These are phyloP conservation scores for Euborellia annulipes DNA, from an alignment of 1,140 invertebrate genomes.

Conservation along the genomic window DNA sequence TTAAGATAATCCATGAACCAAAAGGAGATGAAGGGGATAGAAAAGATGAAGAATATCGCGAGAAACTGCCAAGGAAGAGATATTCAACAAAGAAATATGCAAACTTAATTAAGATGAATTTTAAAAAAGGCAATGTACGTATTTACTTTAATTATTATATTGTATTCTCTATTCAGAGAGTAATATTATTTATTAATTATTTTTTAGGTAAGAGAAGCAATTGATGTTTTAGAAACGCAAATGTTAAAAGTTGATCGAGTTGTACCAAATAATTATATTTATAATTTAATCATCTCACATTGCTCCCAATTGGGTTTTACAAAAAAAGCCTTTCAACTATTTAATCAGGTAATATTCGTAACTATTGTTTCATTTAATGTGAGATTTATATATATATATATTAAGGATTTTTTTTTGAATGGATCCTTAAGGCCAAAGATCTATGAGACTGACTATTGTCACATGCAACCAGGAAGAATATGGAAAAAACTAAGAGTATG, in stretches of 20 bases:
- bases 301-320: conserved; percentile 67
- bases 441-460: too few species aligned
- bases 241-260: conserved; percentile 60
- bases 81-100: conserved; percentile 40
- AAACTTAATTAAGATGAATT: conserved; percentile 45
- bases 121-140: conserved; percentile 41
- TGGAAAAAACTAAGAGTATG: too few species aligned
- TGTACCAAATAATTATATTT: conserved; percentile 61
- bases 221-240: conserved; percentile 52
- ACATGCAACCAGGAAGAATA: too few species aligned
- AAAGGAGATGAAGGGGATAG: conserved; percentile 9
- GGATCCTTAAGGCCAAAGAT: too few species aligned
- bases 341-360: conserved; percentile 36
- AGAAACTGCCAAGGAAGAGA: conserved; percentile 15
- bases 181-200: conserved; percentile 4
- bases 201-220: conserved; percentile 37
- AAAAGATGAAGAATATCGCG: conserved; percentile 21
- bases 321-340: conserved; percentile 69
- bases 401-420: too few species aligned
- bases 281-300: conserved; percentile 59
- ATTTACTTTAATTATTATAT: not conserved
- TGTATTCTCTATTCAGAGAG: not conserved
- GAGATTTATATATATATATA: too few species aligned
- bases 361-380: too few species aligned
- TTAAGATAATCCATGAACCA: not conserved